Percentiles rank a stretch among this genome's conserved stretches.
Conservation (phyloP, 1,140 invertebrate species). For the Caerostris extrusa region DNA sequence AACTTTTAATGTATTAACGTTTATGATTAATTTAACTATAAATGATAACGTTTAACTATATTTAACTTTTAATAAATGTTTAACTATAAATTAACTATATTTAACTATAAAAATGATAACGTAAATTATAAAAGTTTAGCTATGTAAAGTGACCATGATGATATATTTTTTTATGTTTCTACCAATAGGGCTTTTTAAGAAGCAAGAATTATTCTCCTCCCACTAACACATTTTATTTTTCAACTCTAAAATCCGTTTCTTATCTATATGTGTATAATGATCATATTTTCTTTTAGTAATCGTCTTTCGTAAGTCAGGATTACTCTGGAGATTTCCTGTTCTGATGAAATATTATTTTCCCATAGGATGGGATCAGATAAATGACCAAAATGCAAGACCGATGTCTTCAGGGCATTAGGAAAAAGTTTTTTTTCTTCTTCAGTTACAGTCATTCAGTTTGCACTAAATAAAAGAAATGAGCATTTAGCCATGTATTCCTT, state of each 20-base stretch:
- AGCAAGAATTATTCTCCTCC: neutral
- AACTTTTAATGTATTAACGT: too few species aligned
- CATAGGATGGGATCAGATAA: neutral
- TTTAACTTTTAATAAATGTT: too few species aligned
- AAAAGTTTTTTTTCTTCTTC: neutral
- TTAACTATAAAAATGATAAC: too few species aligned
- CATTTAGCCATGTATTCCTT: neutral
- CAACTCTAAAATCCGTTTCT: neutral
- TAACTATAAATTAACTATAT: too few species aligned
- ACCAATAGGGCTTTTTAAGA: too few species aligned
- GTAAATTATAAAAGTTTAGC: too few species aligned
- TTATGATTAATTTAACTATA: too few species aligned
- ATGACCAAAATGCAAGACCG: neutral
- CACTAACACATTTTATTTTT: too few species aligned
- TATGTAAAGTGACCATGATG: too few species aligned
- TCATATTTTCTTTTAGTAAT: neutral
- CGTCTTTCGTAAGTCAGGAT: neutral
- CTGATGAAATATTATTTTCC: constrained; percentile 1
- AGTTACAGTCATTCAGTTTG: neutral
- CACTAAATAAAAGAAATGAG: neutral
- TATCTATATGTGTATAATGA: neutral
- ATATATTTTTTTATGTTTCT: too few species aligned
- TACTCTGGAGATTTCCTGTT: neutral
- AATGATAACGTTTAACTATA: too few species aligned
- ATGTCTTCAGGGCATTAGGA: neutral